Percentiles rank a stretch among this genome's conserved stretches.
Evolutionary conservation across 2,113 vertebrate species (phyloP).

Genomic region (Amphiprion percula): DNA sequence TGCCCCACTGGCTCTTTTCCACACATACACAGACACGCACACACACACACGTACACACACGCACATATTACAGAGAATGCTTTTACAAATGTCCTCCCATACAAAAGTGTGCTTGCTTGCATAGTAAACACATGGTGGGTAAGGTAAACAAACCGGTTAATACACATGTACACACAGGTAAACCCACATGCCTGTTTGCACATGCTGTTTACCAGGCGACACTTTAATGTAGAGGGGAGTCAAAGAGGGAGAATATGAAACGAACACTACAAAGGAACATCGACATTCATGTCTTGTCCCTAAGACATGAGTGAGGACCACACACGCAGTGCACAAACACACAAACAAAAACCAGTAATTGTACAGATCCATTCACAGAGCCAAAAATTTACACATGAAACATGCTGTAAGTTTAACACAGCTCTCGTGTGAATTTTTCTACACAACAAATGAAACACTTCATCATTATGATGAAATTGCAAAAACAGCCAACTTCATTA

Average conservation of each 20-base stretch:
- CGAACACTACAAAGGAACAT: not conserved
- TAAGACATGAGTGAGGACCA: conserved; percentile 29
- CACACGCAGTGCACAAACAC: conserved; percentile 31
- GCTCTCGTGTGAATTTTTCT: not conserved
- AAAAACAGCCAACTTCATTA: not conserved
- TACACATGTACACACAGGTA: conserved; percentile 41
- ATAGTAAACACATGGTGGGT: conserved; percentile 9
- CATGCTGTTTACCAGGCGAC: conserved; percentile 25
- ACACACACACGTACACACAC: conserved; percentile 14
- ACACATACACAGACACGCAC: not conserved
- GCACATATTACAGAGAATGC: conserved; percentile 1
- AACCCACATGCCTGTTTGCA: conserved; percentile 36
- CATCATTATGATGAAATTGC: not conserved
- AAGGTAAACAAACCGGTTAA: conserved; percentile 46
- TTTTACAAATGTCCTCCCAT: conserved; percentile 8
- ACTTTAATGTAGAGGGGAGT: conserved; percentile 34
- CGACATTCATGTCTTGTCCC: not conserved
- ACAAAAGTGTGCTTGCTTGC: not conserved
- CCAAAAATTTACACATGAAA: not conserved
- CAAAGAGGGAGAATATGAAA: conserved; percentile 20
- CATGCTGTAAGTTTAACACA: not conserved
- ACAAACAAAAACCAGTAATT: conserved; percentile 30
- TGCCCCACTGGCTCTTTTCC: conserved; percentile 24
- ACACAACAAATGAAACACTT: not conserved
- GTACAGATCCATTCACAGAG: not conserved